Conservation (phyloP, 2,113 vertebrate genomes). For the Tautogolabrus adspersus region DNA sequence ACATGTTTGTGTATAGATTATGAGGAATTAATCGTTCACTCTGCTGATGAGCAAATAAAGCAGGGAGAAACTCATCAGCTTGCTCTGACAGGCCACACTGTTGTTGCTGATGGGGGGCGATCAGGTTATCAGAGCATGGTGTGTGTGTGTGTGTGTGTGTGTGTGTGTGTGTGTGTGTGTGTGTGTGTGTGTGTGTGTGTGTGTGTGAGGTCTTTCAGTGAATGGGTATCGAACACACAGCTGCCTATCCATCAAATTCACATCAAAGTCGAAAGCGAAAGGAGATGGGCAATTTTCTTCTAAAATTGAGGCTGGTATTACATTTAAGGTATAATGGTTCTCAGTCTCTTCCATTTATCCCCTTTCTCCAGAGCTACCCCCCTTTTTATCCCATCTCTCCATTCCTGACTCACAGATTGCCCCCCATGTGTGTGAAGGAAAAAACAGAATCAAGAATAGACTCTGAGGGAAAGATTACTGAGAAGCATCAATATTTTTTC, state of each 20-base stretch:
- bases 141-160: slow-evolving; percentile 21
- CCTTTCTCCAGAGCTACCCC: not conserved
- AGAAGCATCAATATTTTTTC: not conserved
- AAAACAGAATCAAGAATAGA: slow-evolving; percentile 19
- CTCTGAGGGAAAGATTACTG: slow-evolving; percentile 10
- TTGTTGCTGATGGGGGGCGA: not conserved
- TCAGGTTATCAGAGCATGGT: slow-evolving; percentile 29
- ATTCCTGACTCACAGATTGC: slow-evolving; percentile 21
- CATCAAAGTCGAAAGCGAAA: slow-evolving; percentile 21
- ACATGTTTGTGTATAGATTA: slow-evolving; percentile 33
- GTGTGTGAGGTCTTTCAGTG: slow-evolving; percentile 27
- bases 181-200: too few relatives aligned
- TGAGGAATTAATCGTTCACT: slow-evolving; percentile 14
- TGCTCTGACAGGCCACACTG: slow-evolving; percentile 23
- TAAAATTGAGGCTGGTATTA: slow-evolving; percentile 33
- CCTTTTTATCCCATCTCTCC: not conserved
- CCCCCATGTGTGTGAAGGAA: slow-evolving; percentile 9
- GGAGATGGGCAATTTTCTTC: slow-evolving; percentile 16
- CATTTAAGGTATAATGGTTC: slow-evolving; percentile 28
- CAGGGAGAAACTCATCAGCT: slow-evolving; percentile 25
- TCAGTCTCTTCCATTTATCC: not conserved
- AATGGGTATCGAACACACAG: slow-evolving; percentile 32
- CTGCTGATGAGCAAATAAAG: slow-evolving; percentile 20
- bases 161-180: too few relatives aligned
- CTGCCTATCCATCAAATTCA: slow-evolving; percentile 33